Percentiles rank a stretch among this genome's conserved stretches.
These are phyloP conservation scores for Hemicentrotus pulcherrimus DNA, from an alignment of 35 echinoderm and acorn worm genomes.

Conservation along the genomic window DNA sequence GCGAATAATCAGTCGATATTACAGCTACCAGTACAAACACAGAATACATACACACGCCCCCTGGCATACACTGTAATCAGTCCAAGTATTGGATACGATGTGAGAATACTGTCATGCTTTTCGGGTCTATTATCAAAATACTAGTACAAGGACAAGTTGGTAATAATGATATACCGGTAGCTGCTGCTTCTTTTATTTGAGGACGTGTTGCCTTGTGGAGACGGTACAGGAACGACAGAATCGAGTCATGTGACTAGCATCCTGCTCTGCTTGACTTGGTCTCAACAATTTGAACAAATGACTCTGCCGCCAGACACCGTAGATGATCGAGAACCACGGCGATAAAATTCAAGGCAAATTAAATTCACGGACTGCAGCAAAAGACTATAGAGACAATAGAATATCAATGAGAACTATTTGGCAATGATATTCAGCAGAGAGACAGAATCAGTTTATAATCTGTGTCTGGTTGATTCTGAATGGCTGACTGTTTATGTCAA, in stretches of 20 bases:
- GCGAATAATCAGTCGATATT: background rate
- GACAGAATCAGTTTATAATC: background rate
- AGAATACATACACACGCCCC: background rate
- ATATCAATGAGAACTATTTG: background rate
- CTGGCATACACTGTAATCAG: background rate
- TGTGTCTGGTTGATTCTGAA: background rate
- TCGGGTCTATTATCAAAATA: background rate
- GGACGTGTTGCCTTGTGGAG: background rate
- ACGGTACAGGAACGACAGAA: constrained; percentile 28
- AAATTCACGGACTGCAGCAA: background rate
- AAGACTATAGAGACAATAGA: background rate
- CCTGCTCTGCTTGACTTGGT: constrained; percentile 2
- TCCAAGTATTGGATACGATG: no score
- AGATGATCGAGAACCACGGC: background rate
- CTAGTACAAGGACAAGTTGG: background rate
- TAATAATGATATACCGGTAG: background rate
- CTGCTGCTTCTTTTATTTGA: background rate
- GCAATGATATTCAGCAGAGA: background rate
- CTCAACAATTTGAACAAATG: constrained; percentile 28
- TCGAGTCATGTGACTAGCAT: constrained; percentile 34
- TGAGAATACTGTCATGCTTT: background rate
- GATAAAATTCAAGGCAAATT: background rate
- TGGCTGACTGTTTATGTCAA: background rate
- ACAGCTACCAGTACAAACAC: background rate
- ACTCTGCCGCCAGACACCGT: background rate